Conservation (phyloP, 2,888 invertebrate species). For the Eueremaeus valkanovi region DNA sequence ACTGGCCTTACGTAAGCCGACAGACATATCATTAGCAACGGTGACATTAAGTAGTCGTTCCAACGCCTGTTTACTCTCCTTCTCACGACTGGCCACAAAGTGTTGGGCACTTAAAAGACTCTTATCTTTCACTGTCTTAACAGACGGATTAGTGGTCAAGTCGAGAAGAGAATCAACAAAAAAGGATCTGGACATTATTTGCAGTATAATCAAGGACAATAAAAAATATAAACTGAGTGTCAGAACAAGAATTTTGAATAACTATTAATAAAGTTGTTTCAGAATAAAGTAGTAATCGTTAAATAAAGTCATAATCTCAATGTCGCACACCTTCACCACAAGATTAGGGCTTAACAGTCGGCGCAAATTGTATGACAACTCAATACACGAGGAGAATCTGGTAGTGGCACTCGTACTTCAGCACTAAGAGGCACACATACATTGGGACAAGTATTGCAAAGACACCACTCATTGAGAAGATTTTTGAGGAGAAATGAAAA, state of each 20-base stretch:
- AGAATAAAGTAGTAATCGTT: background rate
- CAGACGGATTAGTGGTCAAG: background rate
- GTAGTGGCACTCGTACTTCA: background rate
- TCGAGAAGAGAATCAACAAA: constrained; percentile 18
- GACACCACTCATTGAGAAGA: background rate
- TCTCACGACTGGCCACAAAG: background rate
- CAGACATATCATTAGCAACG: background rate
- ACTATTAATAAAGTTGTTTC: background rate
- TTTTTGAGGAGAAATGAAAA: background rate
- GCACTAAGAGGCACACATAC: background rate
- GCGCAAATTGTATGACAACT: background rate
- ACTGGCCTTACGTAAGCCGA: background rate
- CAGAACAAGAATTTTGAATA: background rate
- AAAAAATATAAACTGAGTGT: background rate
- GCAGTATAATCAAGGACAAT: background rate
- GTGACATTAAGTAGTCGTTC: background rate
- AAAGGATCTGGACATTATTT: constrained; percentile 21
- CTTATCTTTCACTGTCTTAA: background rate
- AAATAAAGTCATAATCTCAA: background rate
- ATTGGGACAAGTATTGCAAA: background rate
- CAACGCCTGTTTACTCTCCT: background rate
- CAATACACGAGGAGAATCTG: background rate
- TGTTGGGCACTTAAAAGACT: background rate
- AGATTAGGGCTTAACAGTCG: background rate
- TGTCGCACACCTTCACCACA: background rate